A percentile compares a stretch with the other conserved stretches of the same genome.
Evolutionary conservation across 2,113 vertebrate species (phyloP).

Genomic region (Thinocorus orbignyianus): DNA sequence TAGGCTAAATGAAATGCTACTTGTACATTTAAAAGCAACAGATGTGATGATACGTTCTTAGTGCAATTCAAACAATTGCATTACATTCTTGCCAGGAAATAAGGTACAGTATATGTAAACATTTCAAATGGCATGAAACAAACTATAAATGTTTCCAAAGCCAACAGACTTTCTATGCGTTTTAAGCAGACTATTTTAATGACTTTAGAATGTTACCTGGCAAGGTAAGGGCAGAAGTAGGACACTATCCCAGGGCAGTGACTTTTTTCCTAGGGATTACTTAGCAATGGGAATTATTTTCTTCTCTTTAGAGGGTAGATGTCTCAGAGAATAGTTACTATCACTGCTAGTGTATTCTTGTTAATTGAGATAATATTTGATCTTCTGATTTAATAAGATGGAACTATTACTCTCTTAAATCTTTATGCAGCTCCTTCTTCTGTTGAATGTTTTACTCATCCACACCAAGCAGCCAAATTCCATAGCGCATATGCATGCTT

Average conservation of each 20-base stretch:
- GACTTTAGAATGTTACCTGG: neutral
- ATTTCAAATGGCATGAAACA: neutral
- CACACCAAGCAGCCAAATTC: neutral
- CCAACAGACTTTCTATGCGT: neutral
- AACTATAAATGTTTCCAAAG: neutral
- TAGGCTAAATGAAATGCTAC: constrained; percentile 17
- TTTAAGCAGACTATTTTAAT: neutral
- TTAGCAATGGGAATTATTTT: neutral
- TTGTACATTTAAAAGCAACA: constrained; percentile 19
- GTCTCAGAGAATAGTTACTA: neutral
- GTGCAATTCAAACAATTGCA: neutral
- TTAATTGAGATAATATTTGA: neutral
- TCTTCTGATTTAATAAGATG: neutral
- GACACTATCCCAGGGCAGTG: neutral
- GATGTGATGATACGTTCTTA: neutral
- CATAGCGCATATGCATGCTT: neutral
- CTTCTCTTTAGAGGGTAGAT: neutral
- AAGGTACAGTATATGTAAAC: neutral
- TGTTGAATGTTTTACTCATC: neutral
- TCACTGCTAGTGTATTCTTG: neutral
- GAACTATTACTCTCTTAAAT: neutral
- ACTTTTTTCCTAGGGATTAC: neutral
- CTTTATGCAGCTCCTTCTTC: neutral
- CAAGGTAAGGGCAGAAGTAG: neutral
- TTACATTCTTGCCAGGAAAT: neutral